Conservation (phyloP, 1,140 invertebrate species). For the Drosophila baimaii region DNA sequence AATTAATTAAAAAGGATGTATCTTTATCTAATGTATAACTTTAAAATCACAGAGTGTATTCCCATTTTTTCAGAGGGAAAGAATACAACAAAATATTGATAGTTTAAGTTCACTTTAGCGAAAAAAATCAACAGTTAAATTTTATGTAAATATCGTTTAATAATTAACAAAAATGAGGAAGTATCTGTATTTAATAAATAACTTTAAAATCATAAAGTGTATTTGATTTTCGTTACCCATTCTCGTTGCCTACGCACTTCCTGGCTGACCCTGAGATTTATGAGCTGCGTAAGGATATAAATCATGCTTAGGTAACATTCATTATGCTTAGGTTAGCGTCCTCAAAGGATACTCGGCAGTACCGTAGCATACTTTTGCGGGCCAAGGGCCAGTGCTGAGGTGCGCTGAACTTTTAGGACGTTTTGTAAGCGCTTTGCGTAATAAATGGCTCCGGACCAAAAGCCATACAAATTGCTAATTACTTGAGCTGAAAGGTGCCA, state of each 20-base stretch:
- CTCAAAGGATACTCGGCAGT: slow-evolving; percentile 26
- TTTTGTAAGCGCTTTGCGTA: slow-evolving; percentile 54
- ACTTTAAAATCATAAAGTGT: not conserved
- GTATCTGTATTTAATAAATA: not conserved
- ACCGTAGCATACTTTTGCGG: slow-evolving; percentile 41
- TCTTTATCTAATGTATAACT: too few relatives aligned
- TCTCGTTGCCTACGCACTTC: slow-evolving; percentile 2
- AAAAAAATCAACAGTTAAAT: too few relatives aligned
- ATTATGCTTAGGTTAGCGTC: slow-evolving; percentile 60
- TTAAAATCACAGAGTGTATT: slow-evolving; percentile 7
- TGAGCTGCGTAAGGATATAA: slow-evolving; percentile 63
- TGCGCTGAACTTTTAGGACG: slow-evolving; percentile 50
- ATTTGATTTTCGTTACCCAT: not conserved
- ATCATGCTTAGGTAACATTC: slow-evolving; percentile 79
- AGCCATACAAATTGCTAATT: slow-evolving; percentile 79
- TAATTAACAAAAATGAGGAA: too few relatives aligned
- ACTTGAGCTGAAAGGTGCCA: slow-evolving; percentile 54
- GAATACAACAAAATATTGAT: too few relatives aligned
- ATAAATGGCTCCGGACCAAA: slow-evolving; percentile 58
- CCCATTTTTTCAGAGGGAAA: too few relatives aligned
- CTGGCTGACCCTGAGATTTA: slow-evolving; percentile 57
- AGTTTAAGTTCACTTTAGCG: too few relatives aligned
- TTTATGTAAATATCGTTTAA: too few relatives aligned
- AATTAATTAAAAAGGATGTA: too few relatives aligned
- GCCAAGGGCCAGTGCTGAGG: slow-evolving; percentile 20